Evolutionary conservation across 2,888 invertebrate genomes (phyloP), one percentile per base, ranked within the genome.

Genomic region (Pachycephus smyrnensis): DNA sequence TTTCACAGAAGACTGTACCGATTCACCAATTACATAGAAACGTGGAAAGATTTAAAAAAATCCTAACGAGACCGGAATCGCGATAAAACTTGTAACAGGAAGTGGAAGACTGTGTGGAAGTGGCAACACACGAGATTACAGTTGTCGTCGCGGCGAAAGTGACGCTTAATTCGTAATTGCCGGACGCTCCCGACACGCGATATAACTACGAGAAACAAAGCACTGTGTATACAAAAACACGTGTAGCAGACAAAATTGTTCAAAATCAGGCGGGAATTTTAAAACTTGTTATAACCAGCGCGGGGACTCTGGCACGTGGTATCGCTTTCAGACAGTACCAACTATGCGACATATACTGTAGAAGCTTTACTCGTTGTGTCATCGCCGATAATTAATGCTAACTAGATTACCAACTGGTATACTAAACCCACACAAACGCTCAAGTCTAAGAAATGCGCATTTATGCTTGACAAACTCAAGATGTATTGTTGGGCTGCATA

Each of bases 321-420:
- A 80, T 78, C 80, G 80, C 82, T 85, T 82, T 80, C 81, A 81
- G 82, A 77, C 23, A 55, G 55, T 23, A 23, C 23, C 2, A 23
- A 55, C 23, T 55, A 23, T 23, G 9, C 55, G 55, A 9, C 23
- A 55, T 55, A 23, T 23, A 3, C 23, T 15, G 55, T 55, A 55
- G 55, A 55, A 73, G 68, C 77, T 79, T 76, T 73, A 71, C 77
- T 81, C 77, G 77, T 82, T 81, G 76, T 82, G 80, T 84, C 83
- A 81, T 83, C 73, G 78, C 75, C 76, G 32, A 77, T 81, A 84
- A 86, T 84, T 85, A 84, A 79, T 80, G 80, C 77, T 82, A 82
- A 83, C 69, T 80, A 75, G 76, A 81, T 80, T 81, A 80, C 55
- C 78, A 68, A 30, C 37, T 32, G 40, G 32, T 76, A 37, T 23